Percentiles rank a stretch among this genome's conserved stretches.
Evolutionary conservation across 2,797 vertebrate species (phyloP).

Genomic region (Hipposideros larvatus): DNA sequence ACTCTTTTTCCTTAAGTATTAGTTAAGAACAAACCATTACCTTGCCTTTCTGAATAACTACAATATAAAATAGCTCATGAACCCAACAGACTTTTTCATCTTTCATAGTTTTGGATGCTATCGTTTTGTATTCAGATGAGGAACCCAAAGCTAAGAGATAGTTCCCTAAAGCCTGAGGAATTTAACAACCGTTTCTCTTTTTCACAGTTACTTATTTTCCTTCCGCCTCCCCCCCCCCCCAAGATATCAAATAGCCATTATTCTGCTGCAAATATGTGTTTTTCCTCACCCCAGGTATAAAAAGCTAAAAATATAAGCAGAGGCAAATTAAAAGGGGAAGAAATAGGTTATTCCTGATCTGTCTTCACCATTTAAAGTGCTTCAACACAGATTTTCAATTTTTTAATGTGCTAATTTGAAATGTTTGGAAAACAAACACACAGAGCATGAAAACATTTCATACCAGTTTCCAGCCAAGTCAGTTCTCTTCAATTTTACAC

Average conservation of each 20-base stretch:
- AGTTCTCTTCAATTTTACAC: slow-evolving; percentile 2
- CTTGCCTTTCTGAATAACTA: slow-evolving; percentile 15
- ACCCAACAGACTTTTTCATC: background rate
- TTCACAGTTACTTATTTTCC: background rate
- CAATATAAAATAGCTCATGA: background rate
- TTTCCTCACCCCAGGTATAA: background rate
- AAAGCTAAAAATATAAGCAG: slow-evolving; percentile 55
- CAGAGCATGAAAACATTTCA: slow-evolving; percentile 2
- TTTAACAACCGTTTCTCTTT: background rate
- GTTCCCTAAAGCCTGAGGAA: background rate
- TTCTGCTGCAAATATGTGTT: background rate
- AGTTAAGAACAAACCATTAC: background rate
- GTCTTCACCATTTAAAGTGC: background rate
- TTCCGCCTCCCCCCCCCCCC: too few species aligned
- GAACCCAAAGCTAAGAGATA: background rate
- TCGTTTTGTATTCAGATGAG: background rate
- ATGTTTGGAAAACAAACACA: slow-evolving; percentile 50
- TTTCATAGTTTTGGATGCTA: background rate
- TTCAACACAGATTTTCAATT: background rate
- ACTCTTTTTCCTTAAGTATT: slow-evolving; percentile 9
- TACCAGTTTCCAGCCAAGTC: background rate
- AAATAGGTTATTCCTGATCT: background rate
- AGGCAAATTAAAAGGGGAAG: background rate
- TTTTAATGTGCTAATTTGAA: slow-evolving; percentile 48
- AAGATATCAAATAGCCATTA: background rate